phyloP scores from a whole-genome alignment of 2,113 vertebrate genomes.

The Psilopsiagon aymara region DNA sequence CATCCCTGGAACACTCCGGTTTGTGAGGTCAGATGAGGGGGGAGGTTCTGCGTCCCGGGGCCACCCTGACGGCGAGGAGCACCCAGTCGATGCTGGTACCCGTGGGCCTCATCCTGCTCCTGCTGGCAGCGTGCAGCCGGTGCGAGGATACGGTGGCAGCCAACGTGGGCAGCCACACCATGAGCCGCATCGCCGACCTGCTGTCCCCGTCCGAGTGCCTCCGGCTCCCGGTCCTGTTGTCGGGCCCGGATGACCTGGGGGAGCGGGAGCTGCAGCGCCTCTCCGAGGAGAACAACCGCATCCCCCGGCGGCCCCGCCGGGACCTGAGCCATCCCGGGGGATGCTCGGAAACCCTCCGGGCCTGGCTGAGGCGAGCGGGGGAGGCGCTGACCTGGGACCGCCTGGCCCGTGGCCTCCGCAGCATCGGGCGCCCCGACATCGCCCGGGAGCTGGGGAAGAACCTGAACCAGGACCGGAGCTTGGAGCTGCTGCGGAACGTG shows the following conservation, averaged over 20 bases:
- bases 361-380: conserved; percentile 41
- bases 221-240: conserved; percentile 26
- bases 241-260: neutral
- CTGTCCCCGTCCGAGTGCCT: conserved; percentile 67
- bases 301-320: neutral
- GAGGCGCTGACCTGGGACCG: conserved; percentile 65
- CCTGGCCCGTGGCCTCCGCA: conserved; percentile 50
- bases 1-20: accelerated
- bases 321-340: accelerated
- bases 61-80: accelerated
- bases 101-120: neutral
- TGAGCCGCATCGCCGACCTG: conserved; percentile 67
- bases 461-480: conserved; percentile 74
- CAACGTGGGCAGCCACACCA: conserved; percentile 63
- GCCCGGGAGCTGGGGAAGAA: conserved; percentile 75
- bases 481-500: conserved; percentile 67
- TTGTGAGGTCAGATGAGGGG: neutral
- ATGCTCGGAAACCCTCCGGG: neutral
- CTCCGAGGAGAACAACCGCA: neutral
- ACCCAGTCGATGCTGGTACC: accelerated
- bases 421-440: conserved; percentile 64
- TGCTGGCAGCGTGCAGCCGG: accelerated
- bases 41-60: accelerated
- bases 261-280: conserved; percentile 2
- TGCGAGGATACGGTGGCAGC: neutral